Conservation (phyloP, 2,888 invertebrate species). For the Drosophila anceps region DNA sequence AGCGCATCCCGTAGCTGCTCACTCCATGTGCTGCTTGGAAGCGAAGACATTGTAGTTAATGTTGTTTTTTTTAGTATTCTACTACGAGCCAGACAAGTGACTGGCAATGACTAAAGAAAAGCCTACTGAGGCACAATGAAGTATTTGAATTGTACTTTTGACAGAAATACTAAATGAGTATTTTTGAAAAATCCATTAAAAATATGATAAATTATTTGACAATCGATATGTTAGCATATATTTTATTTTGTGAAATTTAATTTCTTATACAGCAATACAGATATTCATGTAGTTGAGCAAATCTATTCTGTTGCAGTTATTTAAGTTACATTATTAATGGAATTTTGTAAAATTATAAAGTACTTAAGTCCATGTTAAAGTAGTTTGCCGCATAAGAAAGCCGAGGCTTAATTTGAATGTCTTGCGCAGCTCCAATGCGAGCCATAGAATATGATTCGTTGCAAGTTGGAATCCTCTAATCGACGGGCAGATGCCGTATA, state of each 20-base stretch:
- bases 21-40: constrained; percentile 27
- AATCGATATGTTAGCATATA: background rate
- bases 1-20: constrained; percentile 35
- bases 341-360: background rate
- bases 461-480: constrained; percentile 3
- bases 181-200: background rate
- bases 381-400: background rate
- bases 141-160: too few relatives aligned
- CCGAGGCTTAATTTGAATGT: background rate
- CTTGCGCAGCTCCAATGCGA: background rate
- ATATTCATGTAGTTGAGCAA: too few relatives aligned
- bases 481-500: constrained; percentile 4
- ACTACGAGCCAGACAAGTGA: background rate
- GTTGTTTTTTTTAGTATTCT: background rate
- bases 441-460: constrained; percentile 7
- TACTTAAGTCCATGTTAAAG: background rate
- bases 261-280: too few relatives aligned
- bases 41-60: constrained; percentile 28
- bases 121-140: background rate
- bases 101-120: background rate
- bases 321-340: background rate
- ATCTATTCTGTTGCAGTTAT: too few relatives aligned
- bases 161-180: background rate
- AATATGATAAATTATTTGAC: background rate
- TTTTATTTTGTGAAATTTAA: too few relatives aligned